Conservation (phyloP, 1,140 invertebrate genomes). For the Euura saliciscinereae region DNA sequence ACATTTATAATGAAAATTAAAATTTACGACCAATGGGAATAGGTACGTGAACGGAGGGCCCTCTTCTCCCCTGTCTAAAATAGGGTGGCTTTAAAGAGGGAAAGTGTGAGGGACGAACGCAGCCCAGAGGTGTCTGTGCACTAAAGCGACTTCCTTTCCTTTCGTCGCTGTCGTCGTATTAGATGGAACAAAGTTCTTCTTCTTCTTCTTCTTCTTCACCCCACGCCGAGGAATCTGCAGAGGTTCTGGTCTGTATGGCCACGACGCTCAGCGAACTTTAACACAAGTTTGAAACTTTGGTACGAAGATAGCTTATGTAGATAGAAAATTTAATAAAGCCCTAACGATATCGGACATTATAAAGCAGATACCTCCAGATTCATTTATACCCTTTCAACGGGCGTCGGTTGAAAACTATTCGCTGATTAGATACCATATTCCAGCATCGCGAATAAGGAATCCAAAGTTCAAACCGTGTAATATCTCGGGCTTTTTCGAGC, state of each 20-base stretch:
- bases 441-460: no score
- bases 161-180: background rate
- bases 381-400: background rate
- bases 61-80: no score
- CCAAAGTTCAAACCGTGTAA: background rate
- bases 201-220: background rate
- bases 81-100: background rate
- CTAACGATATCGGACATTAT: conserved; percentile 1
- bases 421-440: no score
- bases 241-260: background rate
- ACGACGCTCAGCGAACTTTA: background rate
- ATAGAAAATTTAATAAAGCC: conserved; percentile 7
- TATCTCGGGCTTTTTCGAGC: background rate
- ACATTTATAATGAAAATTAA: background rate
- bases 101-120: background rate
- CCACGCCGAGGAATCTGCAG: background rate
- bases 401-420: background rate
- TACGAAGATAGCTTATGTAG: background rate
- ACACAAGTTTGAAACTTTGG: background rate
- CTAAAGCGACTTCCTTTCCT: conserved; percentile 3
- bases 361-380: background rate
- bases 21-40: background rate
- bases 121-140: background rate
- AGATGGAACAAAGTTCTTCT: conserved; percentile 2
- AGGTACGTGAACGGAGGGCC: background rate